A percentile compares a stretch with the other conserved stretches of the same genome.
These are phyloP conservation scores for Chitala chitala DNA, from an alignment of 2,113 vertebrate species.

Conservation along the genomic window DNA sequence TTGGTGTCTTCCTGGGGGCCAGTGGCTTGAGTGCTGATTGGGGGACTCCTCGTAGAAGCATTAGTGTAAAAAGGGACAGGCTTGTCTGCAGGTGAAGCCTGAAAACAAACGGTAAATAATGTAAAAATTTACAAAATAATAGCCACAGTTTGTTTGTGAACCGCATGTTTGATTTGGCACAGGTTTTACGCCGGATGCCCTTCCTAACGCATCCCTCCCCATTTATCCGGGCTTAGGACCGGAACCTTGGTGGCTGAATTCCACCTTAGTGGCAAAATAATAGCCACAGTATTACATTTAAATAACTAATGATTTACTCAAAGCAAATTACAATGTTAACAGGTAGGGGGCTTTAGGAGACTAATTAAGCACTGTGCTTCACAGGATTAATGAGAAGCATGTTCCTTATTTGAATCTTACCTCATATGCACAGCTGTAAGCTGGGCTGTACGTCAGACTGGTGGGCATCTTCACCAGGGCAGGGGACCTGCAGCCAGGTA, in stretches of 20 bases:
- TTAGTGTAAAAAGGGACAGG: conserved; percentile 81
- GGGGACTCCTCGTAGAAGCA: conserved; percentile 80
- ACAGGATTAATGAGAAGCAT: not conserved
- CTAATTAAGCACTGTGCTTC: not conserved
- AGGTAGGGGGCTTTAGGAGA: too few relatives aligned
- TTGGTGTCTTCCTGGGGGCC: conserved; percentile 88
- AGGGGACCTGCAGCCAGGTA: conserved; percentile 78
- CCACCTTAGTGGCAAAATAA: too few relatives aligned
- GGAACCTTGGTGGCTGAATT: too few relatives aligned
- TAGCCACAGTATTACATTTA: too few relatives aligned
- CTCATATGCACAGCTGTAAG: conserved; percentile 77
- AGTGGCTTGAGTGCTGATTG: conserved; percentile 78
- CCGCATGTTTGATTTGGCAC: too few relatives aligned
- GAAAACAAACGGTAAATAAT: conserved; percentile 29
- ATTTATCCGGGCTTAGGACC: too few relatives aligned
- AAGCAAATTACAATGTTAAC: too few relatives aligned
- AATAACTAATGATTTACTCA: too few relatives aligned
- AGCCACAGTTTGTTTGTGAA: too few relatives aligned
- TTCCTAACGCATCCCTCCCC: too few relatives aligned
- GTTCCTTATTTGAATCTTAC: conserved; percentile 59
- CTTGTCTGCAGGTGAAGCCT: conserved; percentile 79
- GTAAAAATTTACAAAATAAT: not conserved
- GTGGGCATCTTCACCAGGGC: conserved; percentile 90
- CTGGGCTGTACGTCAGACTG: conserved; percentile 77
- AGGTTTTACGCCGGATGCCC: too few relatives aligned